Base-by-base conservation (phyloP, 2,888 invertebrate genomes). In the Alloplasta piceator region DNA sequence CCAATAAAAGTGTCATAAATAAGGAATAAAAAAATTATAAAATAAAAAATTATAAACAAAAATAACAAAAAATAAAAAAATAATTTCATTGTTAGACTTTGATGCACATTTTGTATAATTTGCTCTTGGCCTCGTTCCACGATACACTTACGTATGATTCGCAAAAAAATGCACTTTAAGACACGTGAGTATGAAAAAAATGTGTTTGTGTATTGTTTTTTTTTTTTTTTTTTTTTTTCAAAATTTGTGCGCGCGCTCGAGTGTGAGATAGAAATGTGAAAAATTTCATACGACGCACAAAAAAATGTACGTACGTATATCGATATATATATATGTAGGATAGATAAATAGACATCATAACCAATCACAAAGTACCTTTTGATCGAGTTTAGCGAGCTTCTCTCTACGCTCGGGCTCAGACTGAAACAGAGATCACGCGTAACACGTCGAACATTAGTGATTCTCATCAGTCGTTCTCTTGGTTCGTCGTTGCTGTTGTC, bases 351-450 rank as follows among this genome's bases (percentile, higher is more conserved):
- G 86, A 87, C 89, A 90, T 89, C 88, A 87, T 87, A 92, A 90
- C 91, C 92, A 91, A 89, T 91, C 89, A 90, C 91, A 91, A 91
- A 91, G 91, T 92, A 92, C 92, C 92, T 92, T 92, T 91, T 91
- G 89, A 92, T 89, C 91, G 92, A 91, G 87, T 74, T 91, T 89
- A 91, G 90, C 90, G 91, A 92, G 90, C 90, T 90, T 92, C 91
- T 91, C 91, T 91, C 90, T 89, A 92, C 89, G 89, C 92, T 92
- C 90, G 90, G 91, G 92, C 88, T 92, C 92, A 91, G 89, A 92
- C 92, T 92, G 92, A 92, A 92, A 92, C 92, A 92, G 90, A 92
- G 90, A 92, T 92, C 89, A 91, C 91, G 90, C 90, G 90, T 89
- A 89, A 91, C n/a, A n/a, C 91, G 90, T 87, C 90, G 90, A 90